Evolutionary conservation across 2,113 vertebrate species (phyloP).

Genomic region (Nymphicus hollandicus): DNA sequence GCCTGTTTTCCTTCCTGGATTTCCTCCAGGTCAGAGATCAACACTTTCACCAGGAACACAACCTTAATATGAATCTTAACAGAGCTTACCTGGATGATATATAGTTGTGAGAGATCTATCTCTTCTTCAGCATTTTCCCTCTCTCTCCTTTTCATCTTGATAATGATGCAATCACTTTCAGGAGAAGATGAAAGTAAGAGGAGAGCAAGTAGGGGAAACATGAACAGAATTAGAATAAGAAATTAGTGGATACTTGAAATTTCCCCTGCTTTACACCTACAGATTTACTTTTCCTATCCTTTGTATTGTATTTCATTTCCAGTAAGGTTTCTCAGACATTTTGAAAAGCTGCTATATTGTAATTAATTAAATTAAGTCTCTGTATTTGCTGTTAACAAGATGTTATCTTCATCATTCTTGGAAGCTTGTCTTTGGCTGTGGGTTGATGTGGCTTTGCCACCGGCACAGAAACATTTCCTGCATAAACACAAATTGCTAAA

Average conservation of each 20-base stretch:
- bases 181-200: not conserved
- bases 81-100: not conserved
- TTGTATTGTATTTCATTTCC: not conserved
- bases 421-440: not conserved
- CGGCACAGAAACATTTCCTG: slow-evolving; percentile 1
- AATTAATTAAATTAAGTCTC: slow-evolving; percentile 17
- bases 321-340: not conserved
- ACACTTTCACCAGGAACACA: not conserved
- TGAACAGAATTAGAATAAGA: not conserved
- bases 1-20: not conserved
- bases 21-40: not conserved
- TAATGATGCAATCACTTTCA: not conserved
- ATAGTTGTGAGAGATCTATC: not conserved
- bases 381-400: slow-evolving; percentile 32
- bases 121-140: not conserved
- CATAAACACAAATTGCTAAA: not conserved
- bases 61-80: not conserved
- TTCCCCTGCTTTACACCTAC: not conserved
- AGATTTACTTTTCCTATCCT: not conserved
- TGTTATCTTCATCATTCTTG: slow-evolving; percentile 41
- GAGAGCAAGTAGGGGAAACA: not conserved
- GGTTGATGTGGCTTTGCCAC: slow-evolving; percentile 45
- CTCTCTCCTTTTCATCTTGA: not conserved
- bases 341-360: not conserved
- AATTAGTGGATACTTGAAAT: not conserved